Conservation (phyloP, 2,797 vertebrate species). For the Tolypeutes matacus region DNA sequence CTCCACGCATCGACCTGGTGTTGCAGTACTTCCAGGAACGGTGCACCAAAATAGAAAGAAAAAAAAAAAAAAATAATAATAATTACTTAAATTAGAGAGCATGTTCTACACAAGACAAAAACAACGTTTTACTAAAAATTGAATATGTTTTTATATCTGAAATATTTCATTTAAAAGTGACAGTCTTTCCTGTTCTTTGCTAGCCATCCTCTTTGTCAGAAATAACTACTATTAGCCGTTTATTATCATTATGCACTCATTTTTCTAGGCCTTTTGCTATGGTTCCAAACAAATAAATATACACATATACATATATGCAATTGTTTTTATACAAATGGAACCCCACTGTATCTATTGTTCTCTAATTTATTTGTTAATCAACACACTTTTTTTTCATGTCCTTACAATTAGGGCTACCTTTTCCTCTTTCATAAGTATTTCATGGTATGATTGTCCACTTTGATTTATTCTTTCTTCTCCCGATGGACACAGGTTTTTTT, state of each 20-base stretch:
- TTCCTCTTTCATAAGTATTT: background rate
- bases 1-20: no score
- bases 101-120: no score
- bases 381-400: background rate
- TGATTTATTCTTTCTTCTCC: background rate
- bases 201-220: background rate
- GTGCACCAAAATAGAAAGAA: no score
- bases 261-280: background rate
- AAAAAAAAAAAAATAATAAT: no score
- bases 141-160: background rate
- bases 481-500: background rate
- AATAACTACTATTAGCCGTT: background rate
- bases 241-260: background rate
- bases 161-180: conserved; percentile 14
- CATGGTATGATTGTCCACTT: background rate
- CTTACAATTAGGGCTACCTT: background rate
- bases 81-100: no score
- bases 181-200: background rate
- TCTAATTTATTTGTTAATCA: background rate
- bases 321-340: background rate
- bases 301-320: background rate
- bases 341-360: background rate
- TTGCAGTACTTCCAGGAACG: no score
- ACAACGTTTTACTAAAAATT: no score
- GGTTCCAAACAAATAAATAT: background rate